Percentiles rank a stretch among this genome's conserved stretches.
phyloP scores from a whole-genome alignment of 2,797 vertebrate species.

The Ctenosaura bakeri region DNA sequence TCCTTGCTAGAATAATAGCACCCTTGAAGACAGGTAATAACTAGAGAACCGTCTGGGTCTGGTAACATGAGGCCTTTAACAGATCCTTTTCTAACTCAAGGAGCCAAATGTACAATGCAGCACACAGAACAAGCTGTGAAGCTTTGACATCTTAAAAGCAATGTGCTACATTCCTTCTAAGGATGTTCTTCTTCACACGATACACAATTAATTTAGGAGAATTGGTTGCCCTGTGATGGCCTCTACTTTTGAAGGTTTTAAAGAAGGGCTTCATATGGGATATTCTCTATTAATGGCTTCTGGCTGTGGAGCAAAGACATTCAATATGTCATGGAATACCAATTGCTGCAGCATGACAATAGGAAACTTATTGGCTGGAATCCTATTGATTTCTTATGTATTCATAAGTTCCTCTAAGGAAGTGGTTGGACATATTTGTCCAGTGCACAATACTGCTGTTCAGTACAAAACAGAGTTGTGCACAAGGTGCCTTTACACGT shows the following conservation, averaged over 20 bases:
- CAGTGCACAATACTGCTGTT: too few relatives aligned
- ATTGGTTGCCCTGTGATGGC: neutral
- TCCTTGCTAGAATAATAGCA: constrained; percentile 21
- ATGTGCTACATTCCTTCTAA: neutral
- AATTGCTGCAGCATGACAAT: neutral
- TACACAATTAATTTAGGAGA: neutral
- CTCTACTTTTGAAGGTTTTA: neutral
- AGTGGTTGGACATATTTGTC: neutral
- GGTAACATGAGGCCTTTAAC: constrained; percentile 27
- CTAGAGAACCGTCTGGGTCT: constrained; percentile 28
- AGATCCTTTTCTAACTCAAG: constrained; percentile 22
- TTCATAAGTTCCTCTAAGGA: neutral
- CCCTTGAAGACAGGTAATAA: constrained; percentile 38
- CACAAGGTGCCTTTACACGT: too few relatives aligned
- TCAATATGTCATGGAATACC: neutral
- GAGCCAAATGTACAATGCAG: neutral
- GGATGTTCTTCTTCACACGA: neutral
- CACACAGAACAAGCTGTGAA: neutral
- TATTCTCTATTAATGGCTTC: neutral
- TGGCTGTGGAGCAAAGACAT: neutral
- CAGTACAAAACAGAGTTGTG: too few relatives aligned
- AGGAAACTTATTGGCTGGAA: neutral
- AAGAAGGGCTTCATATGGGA: too few relatives aligned
- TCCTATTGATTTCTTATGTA: neutral
- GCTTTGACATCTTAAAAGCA: neutral